Percentiles rank a stretch among this genome's conserved stretches.
phyloP scores from a whole-genome alignment of 2,113 vertebrate species.

The Hyperoodon ampullatus region DNA sequence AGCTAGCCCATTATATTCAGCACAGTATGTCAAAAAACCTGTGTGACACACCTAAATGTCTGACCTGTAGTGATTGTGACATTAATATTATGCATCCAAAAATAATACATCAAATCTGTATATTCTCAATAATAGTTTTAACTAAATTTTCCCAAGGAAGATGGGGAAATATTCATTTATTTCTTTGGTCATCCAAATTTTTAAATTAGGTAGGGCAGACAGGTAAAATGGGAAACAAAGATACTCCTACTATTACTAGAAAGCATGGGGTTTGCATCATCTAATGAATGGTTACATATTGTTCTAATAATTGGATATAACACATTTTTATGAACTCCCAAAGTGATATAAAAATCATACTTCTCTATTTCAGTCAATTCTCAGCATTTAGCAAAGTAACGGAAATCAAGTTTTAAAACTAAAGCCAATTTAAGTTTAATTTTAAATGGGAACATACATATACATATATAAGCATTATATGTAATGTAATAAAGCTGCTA shows the following conservation, averaged over 20 bases:
- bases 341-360: slow-evolving; percentile 53
- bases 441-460: slow-evolving; percentile 46
- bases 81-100: slow-evolving; percentile 59
- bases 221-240: slow-evolving; percentile 13
- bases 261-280: slow-evolving; percentile 11
- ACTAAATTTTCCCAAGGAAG: slow-evolving; percentile 55
- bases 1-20: slow-evolving; percentile 19
- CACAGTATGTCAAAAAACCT: slow-evolving; percentile 12
- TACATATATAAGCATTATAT: background rate
- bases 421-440: slow-evolving; percentile 52
- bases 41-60: slow-evolving; percentile 23
- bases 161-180: slow-evolving; percentile 7
- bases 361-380: slow-evolving; percentile 39
- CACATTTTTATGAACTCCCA: slow-evolving; percentile 20
- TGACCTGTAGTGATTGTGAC: slow-evolving; percentile 9
- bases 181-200: slow-evolving; percentile 66
- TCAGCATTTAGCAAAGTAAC: slow-evolving; percentile 54
- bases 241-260: slow-evolving; percentile 29
- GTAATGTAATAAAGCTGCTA: slow-evolving; percentile 68
- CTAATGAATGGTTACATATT: background rate
- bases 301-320: background rate
- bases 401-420: slow-evolving; percentile 63
- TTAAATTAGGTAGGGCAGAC: slow-evolving; percentile 49
- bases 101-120: slow-evolving; percentile 7
- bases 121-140: slow-evolving; percentile 42